Evolutionary conservation across 2,888 invertebrate species (phyloP).

Genomic region (Spisula solida): DNA sequence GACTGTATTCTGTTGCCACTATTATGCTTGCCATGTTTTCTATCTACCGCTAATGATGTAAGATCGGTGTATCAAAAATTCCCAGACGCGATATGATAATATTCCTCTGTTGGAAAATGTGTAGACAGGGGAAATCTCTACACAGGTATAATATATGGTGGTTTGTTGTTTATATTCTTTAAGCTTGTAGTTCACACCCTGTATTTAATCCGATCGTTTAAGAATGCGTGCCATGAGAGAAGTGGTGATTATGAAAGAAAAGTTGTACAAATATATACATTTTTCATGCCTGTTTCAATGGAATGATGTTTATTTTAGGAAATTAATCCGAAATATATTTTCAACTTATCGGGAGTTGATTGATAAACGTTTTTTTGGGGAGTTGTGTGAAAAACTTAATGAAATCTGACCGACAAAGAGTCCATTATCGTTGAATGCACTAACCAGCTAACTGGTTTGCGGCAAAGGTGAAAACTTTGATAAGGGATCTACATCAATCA

Average conservation of each 20-base stretch:
- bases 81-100: conserved; percentile 11
- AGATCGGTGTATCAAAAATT: not conserved
- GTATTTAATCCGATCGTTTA: not conserved
- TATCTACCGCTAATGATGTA: conserved; percentile 7
- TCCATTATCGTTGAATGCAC: not conserved
- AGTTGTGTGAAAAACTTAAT: conserved; percentile 9
- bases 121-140: conserved; percentile 7
- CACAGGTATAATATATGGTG: not conserved
- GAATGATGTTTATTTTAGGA: conserved; percentile 8
- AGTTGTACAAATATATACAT: conserved; percentile 16
- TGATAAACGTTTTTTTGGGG: not conserved
- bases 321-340: conserved; percentile 9
- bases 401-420: not conserved
- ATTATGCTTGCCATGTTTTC: not conserved
- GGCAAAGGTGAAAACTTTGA: not conserved
- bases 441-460: not conserved
- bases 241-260: not conserved
- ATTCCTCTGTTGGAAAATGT: conserved; percentile 2
- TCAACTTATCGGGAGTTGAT: conserved; percentile 12
- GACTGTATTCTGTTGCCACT: too few species aligned
- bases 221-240: conserved; percentile 18
- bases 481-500: not conserved
- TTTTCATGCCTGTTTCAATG: not conserved
- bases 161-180: conserved; percentile 16
- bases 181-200: conserved; percentile 19